Evolutionary conservation across 2,888 invertebrate species (phyloP), one percentile per base, ranked within the genome.

Genomic region (Xestia c-nigrum): DNA sequence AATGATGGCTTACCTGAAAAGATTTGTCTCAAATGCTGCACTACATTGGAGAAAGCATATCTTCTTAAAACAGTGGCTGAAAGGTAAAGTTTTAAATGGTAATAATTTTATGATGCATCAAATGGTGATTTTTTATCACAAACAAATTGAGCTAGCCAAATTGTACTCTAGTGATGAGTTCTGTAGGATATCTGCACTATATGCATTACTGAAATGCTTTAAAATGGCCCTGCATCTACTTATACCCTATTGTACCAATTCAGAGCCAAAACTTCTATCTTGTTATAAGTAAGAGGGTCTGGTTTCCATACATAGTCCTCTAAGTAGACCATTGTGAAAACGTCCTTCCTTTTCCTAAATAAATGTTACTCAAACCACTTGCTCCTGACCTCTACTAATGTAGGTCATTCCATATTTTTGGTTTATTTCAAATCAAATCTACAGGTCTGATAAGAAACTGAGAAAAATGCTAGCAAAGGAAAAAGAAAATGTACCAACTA

Each of bases 1-100:
- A 95, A 94, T 89, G 96, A 96, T 94, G 96, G 96, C n/a, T 89
- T 96, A 65, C 96, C 96, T 59, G 96, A 96, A 84, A 95, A 94
- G 86, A 96, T 96, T 80, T 96, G 96, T 84, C 90, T 90, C 61
- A 96, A 95, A 91, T 96, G 96, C 86, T 96, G 96, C 79, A 92
- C 91, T 66, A 94, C 94, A 74, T 90, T 96, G 90, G 96, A 96
- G 89, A 96, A 96, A 85, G 96, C 96, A 73, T 96, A 92, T 87
- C 90, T 96, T 59, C 93, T 97, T 68, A 97, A 97, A 92, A 96
- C 95, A 79, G 93, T 96, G 68, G 97, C 97, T 78, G 97, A 97
- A 89, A 94, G 96, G 97, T 96, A 92, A 88, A 3, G 6, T 50
- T 50, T 50, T 7, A 21, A 21, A 57, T 24, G 3, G 0, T 52